Conservation (phyloP, 1,140 invertebrate species). For the Sarcophaga bullata region DNA sequence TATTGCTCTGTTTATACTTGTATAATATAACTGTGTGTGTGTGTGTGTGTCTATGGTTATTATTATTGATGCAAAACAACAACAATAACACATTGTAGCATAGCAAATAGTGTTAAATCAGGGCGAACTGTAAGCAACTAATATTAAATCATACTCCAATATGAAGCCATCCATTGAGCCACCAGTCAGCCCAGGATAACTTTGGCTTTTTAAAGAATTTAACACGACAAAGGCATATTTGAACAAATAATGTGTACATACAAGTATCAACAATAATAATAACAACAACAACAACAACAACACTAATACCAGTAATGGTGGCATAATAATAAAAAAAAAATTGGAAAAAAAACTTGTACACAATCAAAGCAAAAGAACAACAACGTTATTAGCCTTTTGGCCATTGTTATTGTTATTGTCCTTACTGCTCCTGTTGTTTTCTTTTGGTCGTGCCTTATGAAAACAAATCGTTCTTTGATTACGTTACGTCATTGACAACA, state of each 20-base stretch:
- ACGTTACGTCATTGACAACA: conserved; percentile 50
- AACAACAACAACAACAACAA: too few relatives aligned
- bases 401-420: conserved; percentile 25
- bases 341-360: background rate
- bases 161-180: background rate
- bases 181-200: conserved; percentile 6
- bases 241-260: background rate
- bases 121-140: background rate
- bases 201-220: background rate
- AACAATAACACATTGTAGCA: background rate
- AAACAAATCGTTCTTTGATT: conserved; percentile 64
- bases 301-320: too few relatives aligned
- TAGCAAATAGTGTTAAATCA: background rate
- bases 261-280: background rate
- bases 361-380: background rate
- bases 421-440: conserved; percentile 25
- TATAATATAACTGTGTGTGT: background rate
- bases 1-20: background rate
- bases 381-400: conserved; percentile 15
- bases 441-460: conserved; percentile 51
- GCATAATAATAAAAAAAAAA: background rate
- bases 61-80: background rate
- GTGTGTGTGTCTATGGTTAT: conserved; percentile 14
- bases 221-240: background rate
- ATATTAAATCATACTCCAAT: conserved; percentile 1